These are phyloP conservation scores for Cremastobaeus sp. DNA, from an alignment of 2,888 invertebrate genomes.

Conservation along the genomic window DNA sequence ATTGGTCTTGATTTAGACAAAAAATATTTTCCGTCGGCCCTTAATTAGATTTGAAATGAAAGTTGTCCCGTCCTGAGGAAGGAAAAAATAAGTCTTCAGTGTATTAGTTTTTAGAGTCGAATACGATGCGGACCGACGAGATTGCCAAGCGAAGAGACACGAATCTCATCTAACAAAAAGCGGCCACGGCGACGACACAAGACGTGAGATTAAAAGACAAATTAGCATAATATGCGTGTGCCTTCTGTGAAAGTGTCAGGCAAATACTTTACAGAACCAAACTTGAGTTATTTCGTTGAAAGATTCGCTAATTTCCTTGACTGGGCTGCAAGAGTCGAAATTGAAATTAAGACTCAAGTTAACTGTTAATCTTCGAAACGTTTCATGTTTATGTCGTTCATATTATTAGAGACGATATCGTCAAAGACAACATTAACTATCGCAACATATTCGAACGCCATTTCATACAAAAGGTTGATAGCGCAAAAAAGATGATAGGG, in stretches of 20 bases:
- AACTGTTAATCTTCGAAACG: too few relatives aligned
- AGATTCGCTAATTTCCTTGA: conserved; percentile 34
- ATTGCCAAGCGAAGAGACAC: conserved; percentile 52
- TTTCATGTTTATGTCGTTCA: too few relatives aligned
- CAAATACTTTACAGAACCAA: conserved; percentile 43
- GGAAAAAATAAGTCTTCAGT: conserved; percentile 42
- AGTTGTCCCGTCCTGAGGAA: conserved; percentile 32
- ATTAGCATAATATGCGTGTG: conserved; percentile 75
- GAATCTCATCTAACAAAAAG: conserved; percentile 63
- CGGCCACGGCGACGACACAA: conserved; percentile 65
- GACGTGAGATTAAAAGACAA: conserved; percentile 75
- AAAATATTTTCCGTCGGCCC: conserved; percentile 1
- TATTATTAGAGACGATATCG: too few relatives aligned
- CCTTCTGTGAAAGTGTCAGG: conserved; percentile 42
- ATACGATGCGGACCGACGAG: conserved; percentile 49
- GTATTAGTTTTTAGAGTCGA: conserved; percentile 54
- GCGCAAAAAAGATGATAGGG: conserved; percentile 43
- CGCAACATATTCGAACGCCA: conserved; percentile 77
- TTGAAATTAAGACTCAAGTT: too few relatives aligned
- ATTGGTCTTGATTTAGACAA: conserved; percentile 24
- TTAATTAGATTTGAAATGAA: conserved; percentile 52
- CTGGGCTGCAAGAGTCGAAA: conserved; percentile 1
- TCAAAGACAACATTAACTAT: too few relatives aligned
- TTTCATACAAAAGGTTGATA: conserved; percentile 62
- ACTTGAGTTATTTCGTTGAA: conserved; percentile 42